Evolutionary conservation across 2,888 invertebrate genomes (phyloP).

Genomic region (Drosophila mimica): DNA sequence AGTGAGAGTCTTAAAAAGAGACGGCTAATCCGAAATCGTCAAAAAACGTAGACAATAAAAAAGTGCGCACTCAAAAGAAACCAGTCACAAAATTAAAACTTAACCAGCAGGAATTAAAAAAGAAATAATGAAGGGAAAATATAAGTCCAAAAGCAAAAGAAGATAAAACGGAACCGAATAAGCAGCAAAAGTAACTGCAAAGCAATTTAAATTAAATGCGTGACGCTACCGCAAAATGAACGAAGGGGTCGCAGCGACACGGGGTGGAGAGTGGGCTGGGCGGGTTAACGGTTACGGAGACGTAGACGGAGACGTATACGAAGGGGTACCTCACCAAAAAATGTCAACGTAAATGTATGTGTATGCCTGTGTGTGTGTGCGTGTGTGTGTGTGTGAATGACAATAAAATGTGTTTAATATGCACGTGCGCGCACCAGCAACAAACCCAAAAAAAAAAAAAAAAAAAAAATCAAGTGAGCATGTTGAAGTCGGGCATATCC

Average conservation of each 20-base stretch:
- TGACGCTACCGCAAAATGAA: slow-evolving; percentile 56
- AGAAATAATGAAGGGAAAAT: slow-evolving; percentile 1
- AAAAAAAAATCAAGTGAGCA: slow-evolving; percentile 1
- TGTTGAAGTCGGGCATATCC: not conserved
- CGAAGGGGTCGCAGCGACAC: slow-evolving; percentile 16
- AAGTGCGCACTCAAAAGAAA: slow-evolving; percentile 38
- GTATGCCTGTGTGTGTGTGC: slow-evolving; percentile 32
- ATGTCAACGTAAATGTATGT: slow-evolving; percentile 46
- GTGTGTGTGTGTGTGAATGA: slow-evolving; percentile 47
- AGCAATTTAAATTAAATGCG: slow-evolving; percentile 74
- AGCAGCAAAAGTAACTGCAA: slow-evolving; percentile 42
- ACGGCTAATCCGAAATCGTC: slow-evolving; percentile 30
- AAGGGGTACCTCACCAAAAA: slow-evolving; percentile 34
- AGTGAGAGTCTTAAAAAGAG: slow-evolving; percentile 10
- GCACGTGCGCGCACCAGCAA: slow-evolving; percentile 58
- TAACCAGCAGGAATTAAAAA: slow-evolving; percentile 35
- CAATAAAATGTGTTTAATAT: slow-evolving; percentile 75
- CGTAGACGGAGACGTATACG: not conserved
- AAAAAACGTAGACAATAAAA: slow-evolving; percentile 16
- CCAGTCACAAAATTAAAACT: slow-evolving; percentile 50
- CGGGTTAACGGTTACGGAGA: not conserved
- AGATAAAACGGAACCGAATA: slow-evolving; percentile 13
- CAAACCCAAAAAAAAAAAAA: slow-evolving; percentile 16
- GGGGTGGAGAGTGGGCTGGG: slow-evolving; percentile 3
- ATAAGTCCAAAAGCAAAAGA: slow-evolving; percentile 11